Conservation (phyloP, 2,797 vertebrate genomes). For the Myotis daubentonii region DNA sequence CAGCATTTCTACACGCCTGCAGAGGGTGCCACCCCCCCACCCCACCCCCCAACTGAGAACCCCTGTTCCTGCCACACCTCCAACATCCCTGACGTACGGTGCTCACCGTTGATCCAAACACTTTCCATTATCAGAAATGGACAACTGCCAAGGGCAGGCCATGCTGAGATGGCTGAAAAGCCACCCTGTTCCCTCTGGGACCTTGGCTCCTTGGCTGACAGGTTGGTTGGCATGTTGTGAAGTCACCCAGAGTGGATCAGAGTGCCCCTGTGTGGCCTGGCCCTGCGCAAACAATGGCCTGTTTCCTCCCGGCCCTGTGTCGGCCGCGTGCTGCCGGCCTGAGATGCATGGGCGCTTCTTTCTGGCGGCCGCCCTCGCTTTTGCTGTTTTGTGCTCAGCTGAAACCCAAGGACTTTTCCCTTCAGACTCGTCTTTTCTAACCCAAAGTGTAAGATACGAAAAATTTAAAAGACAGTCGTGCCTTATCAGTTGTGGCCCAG, state of each 20-base stretch:
- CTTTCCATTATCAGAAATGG: background rate
- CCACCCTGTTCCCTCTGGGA: background rate
- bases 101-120: background rate
- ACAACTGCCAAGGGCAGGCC: no score
- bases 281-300: background rate
- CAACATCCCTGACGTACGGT: background rate
- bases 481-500: background rate
- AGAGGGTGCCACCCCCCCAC: background rate
- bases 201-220: background rate
- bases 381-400: background rate
- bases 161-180: background rate
- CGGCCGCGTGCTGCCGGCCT: background rate
- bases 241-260: background rate
- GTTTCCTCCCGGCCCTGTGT: background rate
- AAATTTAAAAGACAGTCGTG: background rate
- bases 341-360: background rate
- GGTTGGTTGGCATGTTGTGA: accelerated
- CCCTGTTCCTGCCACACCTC: background rate
- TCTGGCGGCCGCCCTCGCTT: background rate
- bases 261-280: background rate
- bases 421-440: background rate
- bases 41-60: accelerated
- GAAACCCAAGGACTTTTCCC: background rate
- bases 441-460: background rate
- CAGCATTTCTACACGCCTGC: background rate